Base-by-base conservation (phyloP, 1,140 invertebrate genomes). In the Acyrthosiphon pisum region DNA sequence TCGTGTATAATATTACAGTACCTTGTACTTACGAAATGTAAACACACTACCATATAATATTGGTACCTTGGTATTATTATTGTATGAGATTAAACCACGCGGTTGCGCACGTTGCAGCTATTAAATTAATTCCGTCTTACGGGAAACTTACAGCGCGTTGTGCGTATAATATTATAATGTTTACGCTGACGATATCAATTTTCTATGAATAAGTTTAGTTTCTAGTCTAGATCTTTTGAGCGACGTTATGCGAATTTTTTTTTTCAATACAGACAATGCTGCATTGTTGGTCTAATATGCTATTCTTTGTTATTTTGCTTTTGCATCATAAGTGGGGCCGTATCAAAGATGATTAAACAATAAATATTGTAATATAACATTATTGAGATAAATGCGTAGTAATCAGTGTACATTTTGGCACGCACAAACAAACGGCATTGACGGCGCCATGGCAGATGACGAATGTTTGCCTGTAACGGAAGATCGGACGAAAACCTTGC, bases 201-300 rank as follows among this genome's bases (percentile, higher is more conserved):
- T 89, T 53, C 46, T 89, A 37, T 53, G 86, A 88, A 88, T 88
- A 88, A 88, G 46, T 88, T 88, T 53, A 89, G 44, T 50, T 48
- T 88, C 44, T 88, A 89, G 87, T 89, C 87, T 89, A 53, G 48
- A 53, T 53, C 35, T 89, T 37, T 53, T 35, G 35, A 89, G 48
- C 87, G 48, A 89, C 48, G 87, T 89, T 35, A 89, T 53, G 48
- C n/a, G 46, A 89, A 41, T 87, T 88, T 86, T 48, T 84, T 26
- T 86, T 37, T n/a, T 50, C 41, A 37, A 6, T 26, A 37, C 35
- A 89, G 20, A 89, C 48, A 89, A 89, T 46, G 35, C 48, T 4
- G 48, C 48, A 35, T 89, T 89, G 48, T 89, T 50, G 35, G n/a
- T 53, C 48, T 37, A 89, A 89, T 37, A 30, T 1, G 48, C 35